phyloP scores from a whole-genome alignment of 2,888 invertebrate species.

The Oxytorus armatus region DNA sequence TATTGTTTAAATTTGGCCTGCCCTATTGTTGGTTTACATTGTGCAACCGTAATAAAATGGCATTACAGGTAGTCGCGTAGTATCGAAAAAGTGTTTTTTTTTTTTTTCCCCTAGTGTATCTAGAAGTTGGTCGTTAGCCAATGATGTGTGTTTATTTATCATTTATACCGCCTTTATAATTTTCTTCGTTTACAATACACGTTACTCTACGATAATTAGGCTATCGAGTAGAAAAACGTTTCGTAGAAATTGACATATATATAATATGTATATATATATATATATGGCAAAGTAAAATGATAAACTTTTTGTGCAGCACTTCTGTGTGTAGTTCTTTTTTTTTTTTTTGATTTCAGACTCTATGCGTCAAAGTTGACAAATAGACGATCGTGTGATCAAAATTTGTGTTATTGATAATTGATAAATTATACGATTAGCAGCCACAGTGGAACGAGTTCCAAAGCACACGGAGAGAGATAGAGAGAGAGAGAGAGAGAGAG shows the following conservation, averaged over 20 bases:
- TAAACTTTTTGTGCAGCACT: slow-evolving; percentile 44
- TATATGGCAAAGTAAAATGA: slow-evolving; percentile 15
- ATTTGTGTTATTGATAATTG: slow-evolving; percentile 17
- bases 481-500: not conserved
- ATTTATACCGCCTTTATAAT: slow-evolving; percentile 7
- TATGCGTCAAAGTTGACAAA: slow-evolving; percentile 1
- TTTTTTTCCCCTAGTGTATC: slow-evolving; percentile 49
- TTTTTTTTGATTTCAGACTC: slow-evolving; percentile 47
- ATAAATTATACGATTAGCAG: not conserved
- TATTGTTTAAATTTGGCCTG: slow-evolving; percentile 77
- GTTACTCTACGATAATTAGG: slow-evolving; percentile 57
- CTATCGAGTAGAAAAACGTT: slow-evolving; percentile 63
- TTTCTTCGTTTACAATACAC: slow-evolving; percentile 50
- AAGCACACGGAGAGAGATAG: not conserved
- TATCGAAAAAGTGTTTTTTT: slow-evolving; percentile 64
- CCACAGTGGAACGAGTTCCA: slow-evolving; percentile 11
- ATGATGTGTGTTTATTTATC: slow-evolving; percentile 53
- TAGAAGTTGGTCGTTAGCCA: slow-evolving; percentile 67
- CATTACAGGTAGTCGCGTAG: slow-evolving; percentile 67
- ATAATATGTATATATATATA: not conserved
- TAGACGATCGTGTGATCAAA: slow-evolving; percentile 1
- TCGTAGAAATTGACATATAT: slow-evolving; percentile 22
- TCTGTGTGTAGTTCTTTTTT: slow-evolving; percentile 21
- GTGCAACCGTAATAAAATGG: slow-evolving; percentile 72
- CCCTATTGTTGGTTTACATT: slow-evolving; percentile 81